Evolutionary conservation across 2,113 vertebrate genomes (phyloP), one percentile per base, ranked within the genome.

Genomic region (Brachypteracias leptosomus): DNA sequence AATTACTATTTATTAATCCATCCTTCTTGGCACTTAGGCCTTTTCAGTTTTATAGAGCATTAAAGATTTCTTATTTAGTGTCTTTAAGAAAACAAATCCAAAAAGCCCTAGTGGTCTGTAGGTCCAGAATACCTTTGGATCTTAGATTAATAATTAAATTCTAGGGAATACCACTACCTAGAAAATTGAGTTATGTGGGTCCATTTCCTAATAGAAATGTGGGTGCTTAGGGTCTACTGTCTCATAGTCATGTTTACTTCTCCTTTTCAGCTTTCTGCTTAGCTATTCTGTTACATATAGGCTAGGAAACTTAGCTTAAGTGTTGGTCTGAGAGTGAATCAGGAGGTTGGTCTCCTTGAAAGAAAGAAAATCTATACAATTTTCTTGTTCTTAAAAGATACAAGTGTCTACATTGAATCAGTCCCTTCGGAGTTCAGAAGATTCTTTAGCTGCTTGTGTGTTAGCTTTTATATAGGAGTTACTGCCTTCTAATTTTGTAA

Each of bases 111-210:
- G 4, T 74, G 9, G 2, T 87, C 61, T 40, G 3, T 74, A 73
- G 10, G 5, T 83, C 14, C 9, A 26, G n/a, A 81, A 35, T 86
- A 42, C 8, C 10, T n/a, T 35, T 67, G 42, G 16, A 46, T 70
- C 42, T 91, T 73, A 18, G 13, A 84, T 77, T 46, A 46, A 26
- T 70, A 4, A n/a, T 81, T n/a, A 44, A 58, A 63, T 85, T 85
- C 25, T 62, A 38, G 7, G 1, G 6, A 25, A 20, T 66, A 29
- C 17, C 17, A 29, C n/a, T 89, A n/a, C 9, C 73, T 88, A 51
- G 52, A 78, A 78, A 62, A 85, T 8, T 10, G 3, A 1, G 7
- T 66, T 84, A 24, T 0, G 0, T 74, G 5, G 7, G 13, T 25
- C 11, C 67, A 10, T 71, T 93, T 80, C 4, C 5, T 51, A 4